Evolutionary conservation across 2,888 invertebrate genomes (phyloP).

Genomic region (Zeuzera pyrina): DNA sequence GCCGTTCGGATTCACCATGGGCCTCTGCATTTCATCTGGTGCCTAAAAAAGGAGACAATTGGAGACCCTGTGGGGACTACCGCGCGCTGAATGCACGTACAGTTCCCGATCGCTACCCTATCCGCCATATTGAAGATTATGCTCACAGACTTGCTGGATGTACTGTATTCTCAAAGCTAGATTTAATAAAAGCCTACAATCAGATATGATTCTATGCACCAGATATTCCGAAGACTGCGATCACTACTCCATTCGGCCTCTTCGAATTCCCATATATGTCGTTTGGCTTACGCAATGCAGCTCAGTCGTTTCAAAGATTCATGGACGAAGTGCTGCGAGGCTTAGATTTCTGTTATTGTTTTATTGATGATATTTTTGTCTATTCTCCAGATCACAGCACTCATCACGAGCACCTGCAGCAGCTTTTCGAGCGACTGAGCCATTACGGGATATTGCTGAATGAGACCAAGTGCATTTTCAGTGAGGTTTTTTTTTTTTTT

Average conservation of each 20-base stretch:
- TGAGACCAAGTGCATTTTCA: conserved; percentile 3
- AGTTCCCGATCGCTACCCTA: too few species aligned
- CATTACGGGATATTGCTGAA: too few species aligned
- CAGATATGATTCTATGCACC: conserved; percentile 29
- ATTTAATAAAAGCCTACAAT: conserved; percentile 28
- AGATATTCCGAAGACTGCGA: conserved; percentile 29
- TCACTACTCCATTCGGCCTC: conserved; percentile 26
- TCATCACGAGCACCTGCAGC: background rate
- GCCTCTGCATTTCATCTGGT: conserved; percentile 8
- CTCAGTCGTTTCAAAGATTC: too few species aligned
- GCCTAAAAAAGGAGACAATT: conserved; percentile 6
- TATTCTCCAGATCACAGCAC: background rate
- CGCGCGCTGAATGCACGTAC: conserved; percentile 12
- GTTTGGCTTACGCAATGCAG: too few species aligned
- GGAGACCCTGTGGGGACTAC: conserved; percentile 16
- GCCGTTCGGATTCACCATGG: too few species aligned
- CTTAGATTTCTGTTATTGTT: background rate
- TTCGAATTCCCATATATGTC: too few species aligned
- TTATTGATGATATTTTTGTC: background rate
- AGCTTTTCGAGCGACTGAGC: too few species aligned
- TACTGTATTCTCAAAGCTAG: too few species aligned
- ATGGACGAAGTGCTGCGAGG: conserved; percentile 14
- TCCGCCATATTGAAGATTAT: too few species aligned
- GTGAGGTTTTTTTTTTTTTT: too few species aligned
- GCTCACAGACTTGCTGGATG: conserved; percentile 9